Conservation (phyloP, 2,113 vertebrate species). For the Chamaetylas fuelleborni region DNA sequence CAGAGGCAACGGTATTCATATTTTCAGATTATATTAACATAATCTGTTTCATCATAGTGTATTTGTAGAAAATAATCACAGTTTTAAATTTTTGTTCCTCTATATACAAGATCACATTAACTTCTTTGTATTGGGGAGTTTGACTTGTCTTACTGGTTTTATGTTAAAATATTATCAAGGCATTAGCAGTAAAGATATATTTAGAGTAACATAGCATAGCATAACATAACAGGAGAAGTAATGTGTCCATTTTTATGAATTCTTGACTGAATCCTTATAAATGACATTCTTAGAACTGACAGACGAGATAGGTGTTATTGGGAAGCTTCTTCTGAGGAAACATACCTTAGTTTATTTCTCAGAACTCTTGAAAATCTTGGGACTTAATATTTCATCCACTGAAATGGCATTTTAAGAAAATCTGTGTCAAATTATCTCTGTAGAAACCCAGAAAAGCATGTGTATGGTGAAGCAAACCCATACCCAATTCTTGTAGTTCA, state of each 20-base stretch:
- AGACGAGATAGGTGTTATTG: not conserved
- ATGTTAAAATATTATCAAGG: not conserved
- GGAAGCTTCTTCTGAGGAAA: not conserved
- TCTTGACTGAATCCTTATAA: not conserved
- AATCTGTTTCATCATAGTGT: not conserved
- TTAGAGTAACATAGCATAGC: not conserved
- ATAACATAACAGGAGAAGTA: not conserved
- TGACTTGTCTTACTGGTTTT: not conserved
- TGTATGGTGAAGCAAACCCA: not conserved
- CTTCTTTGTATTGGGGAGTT: not conserved
- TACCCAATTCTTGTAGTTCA: not conserved
- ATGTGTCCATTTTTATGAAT: not conserved
- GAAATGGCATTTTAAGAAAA: not conserved
- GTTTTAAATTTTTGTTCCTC: not conserved
- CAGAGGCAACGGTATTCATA: not conserved
- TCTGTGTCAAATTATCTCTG: not conserved
- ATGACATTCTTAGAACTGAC: not conserved
- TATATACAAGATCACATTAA: not conserved
- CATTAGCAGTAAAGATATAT: not conserved
- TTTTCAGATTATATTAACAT: not conserved
- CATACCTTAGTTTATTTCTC: not conserved
- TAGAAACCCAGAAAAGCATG: not conserved
- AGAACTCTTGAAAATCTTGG: not conserved
- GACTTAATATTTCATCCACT: not conserved
- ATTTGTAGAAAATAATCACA: not conserved